Conservation (phyloP, 2,888 invertebrate species). For the Oxytorus armatus region DNA sequence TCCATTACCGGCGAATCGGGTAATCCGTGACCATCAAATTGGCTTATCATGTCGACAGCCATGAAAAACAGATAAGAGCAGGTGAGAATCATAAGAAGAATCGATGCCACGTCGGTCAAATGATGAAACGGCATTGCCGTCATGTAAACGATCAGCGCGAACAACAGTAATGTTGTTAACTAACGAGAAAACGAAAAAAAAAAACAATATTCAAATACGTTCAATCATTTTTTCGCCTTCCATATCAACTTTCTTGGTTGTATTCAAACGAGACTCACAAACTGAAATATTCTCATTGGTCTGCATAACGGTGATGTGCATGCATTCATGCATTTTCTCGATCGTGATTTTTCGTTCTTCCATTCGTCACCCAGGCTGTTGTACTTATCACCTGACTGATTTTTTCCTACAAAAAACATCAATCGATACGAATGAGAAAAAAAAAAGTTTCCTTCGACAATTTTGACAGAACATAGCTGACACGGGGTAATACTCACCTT, state of each 20-base stretch:
- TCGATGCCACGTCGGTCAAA: constrained; percentile 68
- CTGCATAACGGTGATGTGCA: constrained; percentile 62
- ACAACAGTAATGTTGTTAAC: constrained; percentile 71
- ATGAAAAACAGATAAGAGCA: constrained; percentile 75
- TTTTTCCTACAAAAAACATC: constrained; percentile 50
- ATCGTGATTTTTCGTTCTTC: constrained; percentile 4
- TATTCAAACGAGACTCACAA: constrained; percentile 71
- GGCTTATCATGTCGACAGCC: constrained; percentile 75
- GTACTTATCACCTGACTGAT: constrained; percentile 58
- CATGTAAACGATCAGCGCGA: constrained; percentile 73
- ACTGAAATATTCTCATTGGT: constrained; percentile 76
- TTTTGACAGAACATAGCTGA: neutral
- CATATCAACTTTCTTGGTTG: neutral
- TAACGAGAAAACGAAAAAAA: constrained; percentile 6
- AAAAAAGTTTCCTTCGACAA: neutral
- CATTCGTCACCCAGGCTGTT: constrained; percentile 47
- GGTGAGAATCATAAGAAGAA: constrained; percentile 73
- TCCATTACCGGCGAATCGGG: constrained; percentile 73
- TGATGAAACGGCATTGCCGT: constrained; percentile 51
- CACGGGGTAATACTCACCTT: constrained; percentile 23
- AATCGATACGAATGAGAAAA: neutral
- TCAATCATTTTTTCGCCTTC: neutral
- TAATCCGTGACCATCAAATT: constrained; percentile 70
- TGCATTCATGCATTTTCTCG: constrained; percentile 48
- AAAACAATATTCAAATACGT: neutral